phyloP scores from a whole-genome alignment of 2,113 vertebrate genomes.

The Vulpes ferrilata region DNA sequence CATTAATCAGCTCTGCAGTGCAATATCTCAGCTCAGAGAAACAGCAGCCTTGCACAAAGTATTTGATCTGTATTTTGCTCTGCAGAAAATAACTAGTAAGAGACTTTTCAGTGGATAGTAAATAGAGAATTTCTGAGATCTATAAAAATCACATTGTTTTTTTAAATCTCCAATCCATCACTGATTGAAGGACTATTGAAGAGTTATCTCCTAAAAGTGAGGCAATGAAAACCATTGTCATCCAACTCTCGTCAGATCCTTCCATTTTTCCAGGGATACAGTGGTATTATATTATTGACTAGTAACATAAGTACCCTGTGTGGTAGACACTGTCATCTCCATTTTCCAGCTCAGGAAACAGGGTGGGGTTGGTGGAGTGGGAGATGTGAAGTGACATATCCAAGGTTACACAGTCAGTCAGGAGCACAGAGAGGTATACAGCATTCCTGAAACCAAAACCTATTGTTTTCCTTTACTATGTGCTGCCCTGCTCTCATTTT shows the following conservation, averaged over 20 bases:
- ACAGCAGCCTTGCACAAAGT: background rate
- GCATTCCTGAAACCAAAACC: background rate
- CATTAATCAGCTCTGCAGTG: conserved; percentile 17
- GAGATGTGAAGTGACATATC: background rate
- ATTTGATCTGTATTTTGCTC: conserved; percentile 41
- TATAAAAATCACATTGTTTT: conserved; percentile 47
- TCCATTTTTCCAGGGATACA: background rate
- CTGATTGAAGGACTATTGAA: conserved; percentile 63
- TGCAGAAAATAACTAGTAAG: conserved; percentile 63
- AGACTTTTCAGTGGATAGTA: conserved; percentile 60
- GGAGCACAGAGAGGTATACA: background rate
- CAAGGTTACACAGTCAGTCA: background rate
- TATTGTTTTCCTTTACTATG: background rate
- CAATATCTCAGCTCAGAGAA: conserved; percentile 32
- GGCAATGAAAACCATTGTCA: conserved; percentile 62
- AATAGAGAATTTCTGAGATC: conserved; percentile 65
- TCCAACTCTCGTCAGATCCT: background rate
- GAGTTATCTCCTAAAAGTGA: conserved; percentile 72
- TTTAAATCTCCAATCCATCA: conserved; percentile 70
- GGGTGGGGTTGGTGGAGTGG: background rate
- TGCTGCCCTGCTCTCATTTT: conserved; percentile 30
- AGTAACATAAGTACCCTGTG: background rate
- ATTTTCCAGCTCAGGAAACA: background rate
- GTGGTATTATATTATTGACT: background rate
- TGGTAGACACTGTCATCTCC: background rate